Conservation (phyloP, 2,888 invertebrate genomes). For the Campoletis raptor region DNA sequence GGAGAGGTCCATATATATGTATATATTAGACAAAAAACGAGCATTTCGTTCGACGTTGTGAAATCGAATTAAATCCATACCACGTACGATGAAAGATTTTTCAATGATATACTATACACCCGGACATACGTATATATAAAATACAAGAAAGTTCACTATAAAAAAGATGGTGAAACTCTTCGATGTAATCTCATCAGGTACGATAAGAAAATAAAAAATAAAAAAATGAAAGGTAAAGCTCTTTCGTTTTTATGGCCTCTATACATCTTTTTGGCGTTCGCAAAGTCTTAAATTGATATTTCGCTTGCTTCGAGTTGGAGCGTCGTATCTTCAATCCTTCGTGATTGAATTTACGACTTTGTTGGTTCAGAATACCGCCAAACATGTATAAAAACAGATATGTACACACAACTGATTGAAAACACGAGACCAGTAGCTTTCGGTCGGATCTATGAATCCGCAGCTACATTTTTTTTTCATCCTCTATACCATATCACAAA, state of each 20-base stretch:
- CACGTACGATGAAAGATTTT: conserved; percentile 36
- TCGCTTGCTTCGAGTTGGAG: background rate
- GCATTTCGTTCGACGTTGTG: background rate
- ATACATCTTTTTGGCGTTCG: conserved; percentile 10
- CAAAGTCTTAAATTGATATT: conserved; percentile 19
- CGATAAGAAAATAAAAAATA: conserved; percentile 32
- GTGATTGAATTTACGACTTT: background rate
- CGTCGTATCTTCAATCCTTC: background rate
- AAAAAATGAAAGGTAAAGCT: conserved; percentile 42
- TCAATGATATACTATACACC: conserved; percentile 1
- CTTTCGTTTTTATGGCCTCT: conserved; percentile 22
- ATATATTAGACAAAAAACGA: background rate
- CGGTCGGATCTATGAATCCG: conserved; percentile 27
- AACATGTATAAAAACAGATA: background rate
- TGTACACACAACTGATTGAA: background rate
- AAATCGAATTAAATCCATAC: conserved; percentile 50
- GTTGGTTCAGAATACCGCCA: background rate
- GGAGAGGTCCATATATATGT: background rate
- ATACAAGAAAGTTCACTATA: background rate
- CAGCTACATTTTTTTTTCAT: conserved; percentile 24
- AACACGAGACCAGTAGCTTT: background rate
- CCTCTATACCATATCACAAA: conserved; percentile 23
- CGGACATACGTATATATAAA: background rate
- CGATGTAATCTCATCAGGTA: conserved; percentile 42
- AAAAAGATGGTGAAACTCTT: conserved; percentile 7